These are phyloP conservation scores for Apamea epomidion DNA, from an alignment of 2,888 invertebrate genomes.

Conservation along the genomic window DNA sequence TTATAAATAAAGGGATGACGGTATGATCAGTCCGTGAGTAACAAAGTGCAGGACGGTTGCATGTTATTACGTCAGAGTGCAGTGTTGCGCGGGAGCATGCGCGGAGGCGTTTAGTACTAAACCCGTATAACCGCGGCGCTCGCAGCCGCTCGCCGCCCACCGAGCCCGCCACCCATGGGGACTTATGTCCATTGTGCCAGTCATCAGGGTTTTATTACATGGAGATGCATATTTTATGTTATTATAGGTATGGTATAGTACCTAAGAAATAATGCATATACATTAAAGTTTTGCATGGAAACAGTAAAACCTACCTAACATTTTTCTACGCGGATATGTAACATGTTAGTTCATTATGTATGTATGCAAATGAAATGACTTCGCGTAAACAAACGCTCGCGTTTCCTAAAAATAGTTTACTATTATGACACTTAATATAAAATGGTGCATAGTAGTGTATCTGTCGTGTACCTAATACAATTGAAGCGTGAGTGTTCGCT, in stretches of 20 bases:
- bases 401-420: constrained; percentile 47
- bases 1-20: constrained; percentile 67
- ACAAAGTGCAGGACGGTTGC: constrained; percentile 75
- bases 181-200: constrained; percentile 60
- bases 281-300: constrained; percentile 26
- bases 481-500: constrained; percentile 51
- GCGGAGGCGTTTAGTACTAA: constrained; percentile 68
- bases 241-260: constrained; percentile 38
- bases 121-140: constrained; percentile 45
- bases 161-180: constrained; percentile 63
- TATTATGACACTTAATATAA: constrained; percentile 24
- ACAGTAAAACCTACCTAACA: background rate
- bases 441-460: constrained; percentile 26
- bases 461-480: constrained; percentile 51
- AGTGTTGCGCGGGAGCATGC: constrained; percentile 67
- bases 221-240: constrained; percentile 49
- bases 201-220: constrained; percentile 47
- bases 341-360: constrained; percentile 16
- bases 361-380: constrained; percentile 43
- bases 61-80: constrained; percentile 78
- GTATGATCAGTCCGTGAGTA: constrained; percentile 57
- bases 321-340: background rate
- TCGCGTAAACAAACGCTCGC: constrained; percentile 33
- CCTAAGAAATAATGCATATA: constrained; percentile 9
- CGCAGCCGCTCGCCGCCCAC: constrained; percentile 68